Evolutionary conservation across 2,113 vertebrate genomes (phyloP).

Genomic region (Cacatua alba): DNA sequence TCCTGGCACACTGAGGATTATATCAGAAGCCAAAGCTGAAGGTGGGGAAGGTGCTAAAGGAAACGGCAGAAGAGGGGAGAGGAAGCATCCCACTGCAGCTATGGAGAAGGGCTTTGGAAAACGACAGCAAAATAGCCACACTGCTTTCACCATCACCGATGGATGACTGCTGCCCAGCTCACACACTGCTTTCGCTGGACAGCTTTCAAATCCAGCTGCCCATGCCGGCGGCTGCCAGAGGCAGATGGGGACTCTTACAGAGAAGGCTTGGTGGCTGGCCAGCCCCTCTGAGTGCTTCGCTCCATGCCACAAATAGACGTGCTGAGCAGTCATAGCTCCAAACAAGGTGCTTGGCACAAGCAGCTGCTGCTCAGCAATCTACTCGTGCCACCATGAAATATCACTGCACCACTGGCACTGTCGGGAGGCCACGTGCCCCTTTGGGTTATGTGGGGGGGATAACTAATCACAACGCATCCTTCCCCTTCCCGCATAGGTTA

Average conservation of each 20-base stretch:
- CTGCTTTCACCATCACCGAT: not conserved
- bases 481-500: not conserved
- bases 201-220: not conserved
- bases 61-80: not conserved
- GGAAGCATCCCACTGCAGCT: fast-evolving
- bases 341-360: constrained; percentile 75
- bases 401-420: not conserved
- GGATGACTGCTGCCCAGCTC: not conserved
- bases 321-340: constrained; percentile 71
- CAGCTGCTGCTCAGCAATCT: constrained; percentile 74
- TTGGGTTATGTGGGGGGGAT: fast-evolving
- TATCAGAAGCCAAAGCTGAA: not conserved
- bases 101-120: not conserved
- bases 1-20: not conserved
- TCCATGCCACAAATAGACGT: constrained; percentile 81
- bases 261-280: constrained; percentile 18
- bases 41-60: not conserved
- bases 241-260: constrained; percentile 59
- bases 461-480: not conserved
- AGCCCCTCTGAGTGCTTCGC: constrained; percentile 30
- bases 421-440: not conserved
- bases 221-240: not conserved
- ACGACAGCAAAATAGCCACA: not conserved
- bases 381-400: not conserved
- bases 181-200: not conserved